phyloP scores from a whole-genome alignment of 2,797 vertebrate genomes.

The Danionella dracula region DNA sequence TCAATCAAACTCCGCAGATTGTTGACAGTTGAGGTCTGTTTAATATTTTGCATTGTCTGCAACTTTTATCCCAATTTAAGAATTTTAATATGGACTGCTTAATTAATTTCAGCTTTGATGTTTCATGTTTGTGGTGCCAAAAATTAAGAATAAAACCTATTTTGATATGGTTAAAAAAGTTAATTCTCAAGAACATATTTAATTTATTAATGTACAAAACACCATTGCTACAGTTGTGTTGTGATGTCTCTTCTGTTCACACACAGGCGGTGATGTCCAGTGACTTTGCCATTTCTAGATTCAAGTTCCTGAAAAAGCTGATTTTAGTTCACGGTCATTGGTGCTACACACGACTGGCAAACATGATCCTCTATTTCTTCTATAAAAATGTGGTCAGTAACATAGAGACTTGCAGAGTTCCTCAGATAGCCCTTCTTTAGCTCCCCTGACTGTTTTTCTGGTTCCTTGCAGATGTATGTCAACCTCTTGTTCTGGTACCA shows the following conservation, averaged over 20 bases:
- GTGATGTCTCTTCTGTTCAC: neutral
- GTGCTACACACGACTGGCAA: constrained; percentile 85
- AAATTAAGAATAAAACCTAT: no score
- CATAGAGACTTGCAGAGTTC: neutral
- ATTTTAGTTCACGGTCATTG: constrained; percentile 92
- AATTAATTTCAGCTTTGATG: no score
- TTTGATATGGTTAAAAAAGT: no score
- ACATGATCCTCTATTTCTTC: constrained; percentile 95
- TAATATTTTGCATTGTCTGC: no score
- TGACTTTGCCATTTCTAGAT: constrained; percentile 90
- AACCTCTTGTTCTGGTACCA: constrained; percentile 97
- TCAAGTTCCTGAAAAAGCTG: constrained; percentile 83
- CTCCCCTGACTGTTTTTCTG: neutral
- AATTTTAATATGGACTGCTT: no score
- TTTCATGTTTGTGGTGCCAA: no score
- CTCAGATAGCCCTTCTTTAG: neutral
- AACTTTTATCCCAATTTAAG: no score
- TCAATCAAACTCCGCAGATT: no score
- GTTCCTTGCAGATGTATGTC: constrained; percentile 79
- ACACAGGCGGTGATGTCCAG: constrained; percentile 93
- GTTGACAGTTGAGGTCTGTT: no score
- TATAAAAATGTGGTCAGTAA: constrained; percentile 94
- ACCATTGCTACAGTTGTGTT: neutral
- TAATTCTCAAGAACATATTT: no score
- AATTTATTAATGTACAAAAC: no score